Evolutionary conservation across 2,888 invertebrate genomes (phyloP).

Genomic region (Phengaris alcon): DNA sequence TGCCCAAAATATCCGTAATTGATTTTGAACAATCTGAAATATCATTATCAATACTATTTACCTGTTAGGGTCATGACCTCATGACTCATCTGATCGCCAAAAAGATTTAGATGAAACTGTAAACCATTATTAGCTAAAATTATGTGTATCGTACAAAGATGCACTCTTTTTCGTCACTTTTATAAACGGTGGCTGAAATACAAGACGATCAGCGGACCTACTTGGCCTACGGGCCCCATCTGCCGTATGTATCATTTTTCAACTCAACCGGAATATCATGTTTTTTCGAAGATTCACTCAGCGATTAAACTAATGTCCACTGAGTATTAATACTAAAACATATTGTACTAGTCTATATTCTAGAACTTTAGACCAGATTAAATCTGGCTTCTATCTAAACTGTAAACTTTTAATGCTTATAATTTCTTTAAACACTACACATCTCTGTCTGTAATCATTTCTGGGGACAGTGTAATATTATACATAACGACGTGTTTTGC

Average conservation of each 20-base stretch:
- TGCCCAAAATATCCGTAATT: no score
- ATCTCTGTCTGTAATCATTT: slow-evolving; percentile 8
- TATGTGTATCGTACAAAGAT: no score
- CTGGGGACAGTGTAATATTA: slow-evolving; percentile 22
- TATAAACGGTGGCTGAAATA: not conserved
- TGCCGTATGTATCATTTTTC: not conserved
- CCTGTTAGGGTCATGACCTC: no score
- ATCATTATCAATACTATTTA: no score
- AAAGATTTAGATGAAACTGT: no score
- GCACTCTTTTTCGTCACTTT: not conserved
- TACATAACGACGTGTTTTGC: slow-evolving; percentile 21
- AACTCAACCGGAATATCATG: not conserved
- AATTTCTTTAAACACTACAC: slow-evolving; percentile 18
- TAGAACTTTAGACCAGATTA: not conserved
- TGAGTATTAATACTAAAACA: not conserved
- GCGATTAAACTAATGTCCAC: not conserved
- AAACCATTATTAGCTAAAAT: no score
- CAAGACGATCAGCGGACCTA: not conserved
- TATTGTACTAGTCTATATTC: no score
- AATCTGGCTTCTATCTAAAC: not conserved
- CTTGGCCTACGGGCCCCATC: not conserved
- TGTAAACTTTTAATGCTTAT: not conserved
- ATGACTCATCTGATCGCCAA: no score
- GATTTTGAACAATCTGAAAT: no score
- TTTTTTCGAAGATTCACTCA: not conserved